Evolutionary conservation across 2,113 vertebrate genomes (phyloP).

Genomic region (Tragelaphus scriptus): DNA sequence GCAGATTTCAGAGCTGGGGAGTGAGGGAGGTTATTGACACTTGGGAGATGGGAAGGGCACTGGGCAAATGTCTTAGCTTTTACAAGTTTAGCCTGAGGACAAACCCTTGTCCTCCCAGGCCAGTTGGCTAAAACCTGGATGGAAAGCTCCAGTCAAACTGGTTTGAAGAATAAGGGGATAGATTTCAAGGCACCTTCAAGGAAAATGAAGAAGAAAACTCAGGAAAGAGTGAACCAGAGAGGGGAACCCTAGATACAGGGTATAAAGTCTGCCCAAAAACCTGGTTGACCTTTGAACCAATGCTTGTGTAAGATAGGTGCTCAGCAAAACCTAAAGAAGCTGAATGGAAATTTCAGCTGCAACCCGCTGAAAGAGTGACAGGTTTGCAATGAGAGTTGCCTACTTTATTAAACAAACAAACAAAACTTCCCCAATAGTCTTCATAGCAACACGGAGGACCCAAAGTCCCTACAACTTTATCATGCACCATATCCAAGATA

Average conservation of each 20-base stretch:
- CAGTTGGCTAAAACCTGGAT: not conserved
- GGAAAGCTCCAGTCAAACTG: not conserved
- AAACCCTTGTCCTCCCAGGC: too few species aligned
- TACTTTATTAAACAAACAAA: not conserved
- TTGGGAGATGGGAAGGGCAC: not conserved
- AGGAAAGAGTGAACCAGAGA: not conserved
- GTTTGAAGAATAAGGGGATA: not conserved
- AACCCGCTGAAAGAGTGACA: not conserved
- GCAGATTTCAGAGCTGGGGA: not conserved
- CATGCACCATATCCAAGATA: not conserved
- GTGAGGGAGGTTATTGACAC: not conserved
- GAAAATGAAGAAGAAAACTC: not conserved
- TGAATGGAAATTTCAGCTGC: not conserved
- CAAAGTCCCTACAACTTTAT: not conserved
- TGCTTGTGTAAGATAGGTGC: not conserved
- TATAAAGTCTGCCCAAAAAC: not conserved
- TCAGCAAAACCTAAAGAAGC: not conserved
- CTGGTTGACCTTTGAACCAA: not conserved
- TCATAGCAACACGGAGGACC: not conserved
- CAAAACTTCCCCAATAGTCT: not conserved
- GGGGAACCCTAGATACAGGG: not conserved
- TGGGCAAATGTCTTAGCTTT: not conserved
- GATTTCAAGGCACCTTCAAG: not conserved
- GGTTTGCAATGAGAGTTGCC: not conserved
- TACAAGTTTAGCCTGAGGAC: not conserved